Evolutionary conservation across 92 coral and sea anemone species (phyloP), one percentile per base, ranked within the genome.

Genomic region (Porites rus): DNA sequence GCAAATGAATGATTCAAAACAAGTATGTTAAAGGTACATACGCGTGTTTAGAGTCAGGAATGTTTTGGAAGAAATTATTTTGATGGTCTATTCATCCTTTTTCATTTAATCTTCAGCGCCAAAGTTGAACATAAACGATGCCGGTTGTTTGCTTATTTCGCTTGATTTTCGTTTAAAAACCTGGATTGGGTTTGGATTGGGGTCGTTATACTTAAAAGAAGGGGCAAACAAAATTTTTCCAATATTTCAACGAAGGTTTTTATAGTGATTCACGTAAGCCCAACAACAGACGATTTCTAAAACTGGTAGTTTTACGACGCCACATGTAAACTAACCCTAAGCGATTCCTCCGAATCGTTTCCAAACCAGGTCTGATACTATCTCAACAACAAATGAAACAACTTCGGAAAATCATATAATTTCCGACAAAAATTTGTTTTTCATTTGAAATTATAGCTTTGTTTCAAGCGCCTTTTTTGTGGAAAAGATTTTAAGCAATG

Each of bases 251-350:
- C 7, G 3, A 65, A 50, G 51, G 51, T 31, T 60, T 19, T 56
- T 56, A 10, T 1, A 31, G 9, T 19, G 61, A 78, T 77, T 31
- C 20, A 31, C 7, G 13, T 61, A 7, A 59, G 46, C 5, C 72
- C 6, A 72, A 31, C n/a, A 50, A 51, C 62, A 13, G 4, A 12
- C 8, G 17, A n/a, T 21, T 66, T 10, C 50, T 16, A 61, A 10
- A 31, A 31, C 69, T 38, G 56, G 78, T 70, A 38, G 72, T 83
- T 50, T 46, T 72, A 63, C 86, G 20, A 72, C 87, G 87, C 43
- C 80, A 72, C 79, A n/a, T 3, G 12, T 7, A 43, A 50, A 58
- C 46, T n/a, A 22, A 51, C 24, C 12, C 72, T 10, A 52, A 66
- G 64, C 50, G 67, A 11, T 81, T 69, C 38, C 54, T 28, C 17